Base-by-base conservation (phyloP, 2,113 vertebrate species). In the Cavia aperea region DNA sequence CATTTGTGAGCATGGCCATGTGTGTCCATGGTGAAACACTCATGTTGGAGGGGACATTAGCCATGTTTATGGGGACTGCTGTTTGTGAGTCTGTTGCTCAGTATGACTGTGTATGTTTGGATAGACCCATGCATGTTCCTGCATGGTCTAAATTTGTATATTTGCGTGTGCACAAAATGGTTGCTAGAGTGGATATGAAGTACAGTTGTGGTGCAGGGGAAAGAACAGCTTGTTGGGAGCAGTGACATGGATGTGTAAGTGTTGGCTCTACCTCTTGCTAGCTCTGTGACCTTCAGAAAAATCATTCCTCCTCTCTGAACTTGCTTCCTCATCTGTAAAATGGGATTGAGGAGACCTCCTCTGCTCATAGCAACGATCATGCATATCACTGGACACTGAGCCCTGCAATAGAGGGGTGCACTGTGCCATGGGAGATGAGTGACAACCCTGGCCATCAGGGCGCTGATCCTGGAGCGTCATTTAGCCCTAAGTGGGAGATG, bases 381-480 rank as follows among this genome's bases (percentile, higher is more conserved):
- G 2, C 1, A 4, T 23, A 11, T 23, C 39, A 9, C 18, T 31
- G 56, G 60, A 39, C 7, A 0, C 81, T 31, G 54, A 73, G 15
- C 19, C 4, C 49, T 79, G 66, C 14, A 0, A 0, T 0, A 4
- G 16, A 79, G 58, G 62, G 15, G 43, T 24, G 62, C 33, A 1
- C 6, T 3, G 79, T 15, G 43, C 39, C 5, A 9, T 2, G 31
- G 81, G 60, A 78, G 56, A n/a, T 1, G 60, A 63, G 65, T 33
- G 81, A 19, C 21, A 3, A 56, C 24, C 4, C 0, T 3, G 78
- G 56, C 51, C 2, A 0, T 39, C 2, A 33, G 46, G 85, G 43
- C 0, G 7, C 39, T 10, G 68, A 46, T 7, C 1, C 39, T 5
- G 1, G 73, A 66, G 10, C 0, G 0, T 43, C 51, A 9, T 15